Evolutionary conservation across 2,888 invertebrate genomes (phyloP), one percentile per base, ranked within the genome.

Genomic region (Amphipyra berbera): DNA sequence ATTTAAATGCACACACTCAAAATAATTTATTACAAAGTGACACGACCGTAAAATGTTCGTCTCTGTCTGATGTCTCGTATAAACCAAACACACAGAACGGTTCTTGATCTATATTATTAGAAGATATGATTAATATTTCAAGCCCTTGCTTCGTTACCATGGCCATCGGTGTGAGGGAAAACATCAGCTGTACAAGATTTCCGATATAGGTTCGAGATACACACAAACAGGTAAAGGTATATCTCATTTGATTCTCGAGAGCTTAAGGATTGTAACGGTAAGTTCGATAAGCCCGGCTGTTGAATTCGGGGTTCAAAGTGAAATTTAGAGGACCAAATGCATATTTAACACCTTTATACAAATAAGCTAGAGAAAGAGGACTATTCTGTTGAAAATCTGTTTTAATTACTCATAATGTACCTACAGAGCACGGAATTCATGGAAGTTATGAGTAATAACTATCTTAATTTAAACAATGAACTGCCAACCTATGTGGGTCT

Each of bases 221-320:
- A 53, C 44, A 68, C 52, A 71, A 6, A 7, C 6, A 30, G 30
- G 30, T 30, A 30, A 30, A 30, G 33, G 40, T 30, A 58, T 61
- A 67, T 44, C 52, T 54, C 57, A 58, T 71, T 74, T 73, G 74
- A 71, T 73, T 73, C 50, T 73, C 45, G 50, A 71, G 62, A 74
- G 74, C 74, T 73, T 58, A 68, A 58, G 57, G 61, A 68, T 73
- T 61, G 68, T 73, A 47, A 40, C 40, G 30, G 54, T 61, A 73
- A 73, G 54, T 55, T 57, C 58, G 62, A 73, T 73, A 68, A 71
- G 58, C 54, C 74, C 54, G 50, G 62, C 61, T 50, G 69, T 69
- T 61, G 62, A 71, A 68, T 62, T 52, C 38, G 42, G 38, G 50
- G 47, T 30, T 55, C 67, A 55, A 67, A 59, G 44, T 72, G 72